Evolutionary conservation across 2,113 vertebrate genomes (phyloP).

Genomic region (Enhydra lutris): DNA sequence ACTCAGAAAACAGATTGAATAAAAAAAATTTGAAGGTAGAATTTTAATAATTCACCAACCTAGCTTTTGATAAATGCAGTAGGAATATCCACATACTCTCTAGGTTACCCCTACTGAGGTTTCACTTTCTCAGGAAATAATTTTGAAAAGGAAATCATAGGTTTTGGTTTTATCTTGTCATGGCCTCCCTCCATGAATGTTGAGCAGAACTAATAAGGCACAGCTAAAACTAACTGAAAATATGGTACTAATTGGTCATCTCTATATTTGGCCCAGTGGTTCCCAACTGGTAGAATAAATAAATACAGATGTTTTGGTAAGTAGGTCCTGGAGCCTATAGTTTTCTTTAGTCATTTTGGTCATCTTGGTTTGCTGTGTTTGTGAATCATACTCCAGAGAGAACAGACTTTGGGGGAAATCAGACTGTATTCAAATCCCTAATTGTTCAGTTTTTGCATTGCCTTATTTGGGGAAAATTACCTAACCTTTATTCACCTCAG

Average conservation of each 20-base stretch:
- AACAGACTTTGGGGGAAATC: background rate
- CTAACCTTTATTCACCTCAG: background rate
- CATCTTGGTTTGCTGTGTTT: background rate
- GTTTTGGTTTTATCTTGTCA: background rate
- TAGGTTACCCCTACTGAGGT: background rate
- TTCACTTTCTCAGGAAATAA: background rate
- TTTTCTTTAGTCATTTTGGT: background rate
- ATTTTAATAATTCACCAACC: background rate
- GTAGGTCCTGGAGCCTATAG: background rate
- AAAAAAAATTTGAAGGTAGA: background rate
- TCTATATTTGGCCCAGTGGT: no score
- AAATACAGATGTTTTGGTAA: background rate
- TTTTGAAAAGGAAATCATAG: background rate
- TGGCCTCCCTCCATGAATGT: background rate
- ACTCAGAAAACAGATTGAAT: background rate
- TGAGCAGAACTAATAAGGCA: background rate
- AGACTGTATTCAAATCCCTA: background rate
- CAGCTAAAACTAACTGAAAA: background rate
- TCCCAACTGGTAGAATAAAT: background rate
- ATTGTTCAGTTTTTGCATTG: background rate
- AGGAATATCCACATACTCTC: background rate
- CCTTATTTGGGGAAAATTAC: background rate
- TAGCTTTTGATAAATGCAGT: background rate
- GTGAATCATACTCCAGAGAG: background rate
- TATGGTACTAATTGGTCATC: background rate